Conservation (phyloP, 2,113 vertebrate genomes). For the Danionella cerebrum region DNA sequence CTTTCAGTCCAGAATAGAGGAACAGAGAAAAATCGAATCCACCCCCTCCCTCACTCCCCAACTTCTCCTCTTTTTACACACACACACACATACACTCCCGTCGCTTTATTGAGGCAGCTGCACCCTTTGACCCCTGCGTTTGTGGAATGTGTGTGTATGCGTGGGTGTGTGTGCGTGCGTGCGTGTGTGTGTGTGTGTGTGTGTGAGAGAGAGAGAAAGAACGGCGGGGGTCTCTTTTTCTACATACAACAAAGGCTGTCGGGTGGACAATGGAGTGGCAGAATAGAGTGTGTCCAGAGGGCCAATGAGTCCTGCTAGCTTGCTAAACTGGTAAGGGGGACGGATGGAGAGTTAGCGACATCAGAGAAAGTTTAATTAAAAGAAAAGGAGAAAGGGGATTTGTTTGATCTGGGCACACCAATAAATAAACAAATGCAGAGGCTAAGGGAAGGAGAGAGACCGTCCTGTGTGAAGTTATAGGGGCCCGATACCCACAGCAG, state of each 20-base stretch:
- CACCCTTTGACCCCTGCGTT: constrained; percentile 68
- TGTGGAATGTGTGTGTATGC: constrained; percentile 62
- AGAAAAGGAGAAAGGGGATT: constrained; percentile 39
- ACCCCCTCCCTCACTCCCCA: constrained; percentile 35
- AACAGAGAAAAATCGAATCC: constrained; percentile 56
- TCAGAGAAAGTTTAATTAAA: background rate
- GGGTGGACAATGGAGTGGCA: constrained; percentile 63
- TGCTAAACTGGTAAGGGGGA: constrained; percentile 46
- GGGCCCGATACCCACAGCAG: constrained; percentile 43
- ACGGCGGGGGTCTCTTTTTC: constrained; percentile 52
- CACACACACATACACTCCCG: constrained; percentile 34
- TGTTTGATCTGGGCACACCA: constrained; percentile 58
- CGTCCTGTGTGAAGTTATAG: constrained; percentile 33
- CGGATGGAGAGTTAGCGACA: constrained; percentile 6
- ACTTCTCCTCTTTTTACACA: background rate
- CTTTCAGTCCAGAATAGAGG: constrained; percentile 37
- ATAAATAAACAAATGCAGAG: constrained; percentile 58
- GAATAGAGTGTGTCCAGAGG: constrained; percentile 67
- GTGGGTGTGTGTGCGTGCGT: constrained; percentile 26
- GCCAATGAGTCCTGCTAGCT: constrained; percentile 65
- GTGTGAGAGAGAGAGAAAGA: constrained; percentile 16
- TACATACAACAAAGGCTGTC: constrained; percentile 67
- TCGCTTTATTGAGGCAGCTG: constrained; percentile 67
- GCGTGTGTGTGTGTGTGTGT: constrained; percentile 20
- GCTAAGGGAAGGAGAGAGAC: constrained; percentile 57